Evolutionary conservation across 2,888 invertebrate genomes (phyloP).

Genomic region (Drosophila quasianomalipes): DNA sequence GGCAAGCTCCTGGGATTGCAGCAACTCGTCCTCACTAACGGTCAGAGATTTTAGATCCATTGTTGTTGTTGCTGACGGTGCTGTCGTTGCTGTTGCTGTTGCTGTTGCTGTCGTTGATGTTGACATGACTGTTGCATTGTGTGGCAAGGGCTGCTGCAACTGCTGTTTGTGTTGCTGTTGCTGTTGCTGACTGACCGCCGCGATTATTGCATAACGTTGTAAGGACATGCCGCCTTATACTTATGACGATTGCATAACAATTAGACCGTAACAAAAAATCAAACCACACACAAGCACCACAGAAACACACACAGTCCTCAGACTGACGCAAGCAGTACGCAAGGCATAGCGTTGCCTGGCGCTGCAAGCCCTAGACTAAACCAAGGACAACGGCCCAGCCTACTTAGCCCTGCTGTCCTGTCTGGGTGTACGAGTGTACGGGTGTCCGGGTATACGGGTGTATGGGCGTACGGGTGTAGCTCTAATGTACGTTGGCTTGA

Average conservation of each 20-base stretch:
- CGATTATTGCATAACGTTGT: constrained; percentile 87
- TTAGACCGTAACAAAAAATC: constrained; percentile 60
- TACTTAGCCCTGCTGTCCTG: constrained; percentile 33
- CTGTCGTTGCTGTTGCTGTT: constrained; percentile 38
- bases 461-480: neutral
- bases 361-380: constrained; percentile 68
- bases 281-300: constrained; percentile 8
- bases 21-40: constrained; percentile 31
- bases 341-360: constrained; percentile 27
- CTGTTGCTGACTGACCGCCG: constrained; percentile 82
- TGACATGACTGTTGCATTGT: constrained; percentile 57
- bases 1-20: constrained; percentile 72
- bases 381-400: constrained; percentile 66
- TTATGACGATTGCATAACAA: constrained; percentile 75
- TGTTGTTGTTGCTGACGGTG: constrained; percentile 37
- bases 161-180: neutral
- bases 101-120: constrained; percentile 51
- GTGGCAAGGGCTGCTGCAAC: constrained; percentile 40
- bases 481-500: constrained; percentile 30
- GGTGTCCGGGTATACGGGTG: neutral
- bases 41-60: constrained; percentile 25
- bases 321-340: constrained; percentile 23
- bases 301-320: constrained; percentile 36
- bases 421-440: constrained; percentile 1
- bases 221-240: constrained; percentile 87